A percentile compares a stretch with the other conserved stretches of the same genome.
phyloP scores from a whole-genome alignment of 2,113 vertebrate species.

The Gavia stellata region DNA sequence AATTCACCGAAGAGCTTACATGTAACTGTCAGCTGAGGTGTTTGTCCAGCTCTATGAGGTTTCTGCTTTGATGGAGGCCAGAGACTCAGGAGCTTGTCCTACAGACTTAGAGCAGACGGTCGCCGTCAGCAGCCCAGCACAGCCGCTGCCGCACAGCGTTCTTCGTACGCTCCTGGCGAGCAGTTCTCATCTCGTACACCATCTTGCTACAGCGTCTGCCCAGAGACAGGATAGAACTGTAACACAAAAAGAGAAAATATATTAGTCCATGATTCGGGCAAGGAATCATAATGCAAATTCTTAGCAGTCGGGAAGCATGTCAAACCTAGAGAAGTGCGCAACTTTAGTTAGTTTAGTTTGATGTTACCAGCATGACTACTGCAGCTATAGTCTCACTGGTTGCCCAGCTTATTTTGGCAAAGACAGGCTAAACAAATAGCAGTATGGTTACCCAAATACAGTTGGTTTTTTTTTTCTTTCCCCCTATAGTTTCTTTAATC shows the following conservation, averaged over 20 bases:
- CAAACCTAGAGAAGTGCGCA: neutral
- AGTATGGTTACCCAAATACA: neutral
- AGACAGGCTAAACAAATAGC: neutral
- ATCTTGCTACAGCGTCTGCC: neutral
- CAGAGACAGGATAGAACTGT: neutral
- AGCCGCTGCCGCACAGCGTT: rapidly evolving
- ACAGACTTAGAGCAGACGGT: neutral
- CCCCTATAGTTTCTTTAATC: neutral
- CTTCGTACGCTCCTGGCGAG: rapidly evolving
- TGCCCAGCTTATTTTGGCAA: neutral
- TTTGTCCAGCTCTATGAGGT: neutral
- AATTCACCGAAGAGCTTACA: neutral
- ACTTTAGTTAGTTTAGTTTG: neutral
- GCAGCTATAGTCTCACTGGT: neutral
- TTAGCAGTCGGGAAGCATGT: neutral
- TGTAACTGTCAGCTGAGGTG: neutral
- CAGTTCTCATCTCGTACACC: neutral
- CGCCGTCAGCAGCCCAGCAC: neutral
- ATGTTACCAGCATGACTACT: neutral
- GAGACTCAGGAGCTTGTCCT: neutral
- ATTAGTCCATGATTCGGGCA: neutral
- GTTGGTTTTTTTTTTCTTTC: neutral
- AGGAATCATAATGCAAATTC: neutral
- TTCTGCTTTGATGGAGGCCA: neutral
- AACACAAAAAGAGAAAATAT: neutral